Evolutionary conservation across 2,113 vertebrate genomes (phyloP).

Genomic region (Patagioenas fasciata): DNA sequence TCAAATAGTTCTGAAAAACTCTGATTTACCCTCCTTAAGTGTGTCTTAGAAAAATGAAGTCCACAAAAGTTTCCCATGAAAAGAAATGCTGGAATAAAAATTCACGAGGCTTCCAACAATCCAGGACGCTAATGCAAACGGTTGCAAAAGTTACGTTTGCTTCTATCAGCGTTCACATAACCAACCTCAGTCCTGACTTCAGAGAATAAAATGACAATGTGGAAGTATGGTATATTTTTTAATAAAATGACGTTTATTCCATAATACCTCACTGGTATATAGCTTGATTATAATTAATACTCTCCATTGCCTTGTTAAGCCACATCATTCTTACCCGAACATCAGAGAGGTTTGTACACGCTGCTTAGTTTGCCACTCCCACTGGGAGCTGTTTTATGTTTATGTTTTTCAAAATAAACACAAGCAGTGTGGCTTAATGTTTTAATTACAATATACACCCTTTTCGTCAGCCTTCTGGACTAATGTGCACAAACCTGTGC

Average conservation of each 20-base stretch:
- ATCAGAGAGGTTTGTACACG: background rate
- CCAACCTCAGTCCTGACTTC: background rate
- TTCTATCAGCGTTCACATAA: background rate
- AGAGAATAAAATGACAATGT: background rate
- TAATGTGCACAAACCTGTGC: background rate
- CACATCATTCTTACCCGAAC: background rate
- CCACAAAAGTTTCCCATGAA: background rate
- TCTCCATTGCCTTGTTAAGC: background rate
- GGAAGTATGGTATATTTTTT: background rate
- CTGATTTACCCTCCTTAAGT: background rate
- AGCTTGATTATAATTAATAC: background rate
- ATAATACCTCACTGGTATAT: background rate
- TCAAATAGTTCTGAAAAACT: background rate
- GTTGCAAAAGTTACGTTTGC: background rate
- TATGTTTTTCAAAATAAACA: slow-evolving; percentile 27
- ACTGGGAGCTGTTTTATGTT: background rate
- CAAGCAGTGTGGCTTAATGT: background rate
- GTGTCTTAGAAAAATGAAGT: background rate
- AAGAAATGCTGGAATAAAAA: background rate
- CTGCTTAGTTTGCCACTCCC: background rate
- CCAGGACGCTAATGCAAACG: background rate
- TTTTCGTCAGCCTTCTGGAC: background rate
- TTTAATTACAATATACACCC: background rate
- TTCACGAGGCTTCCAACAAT: background rate
- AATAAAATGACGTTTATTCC: background rate